Base-by-base conservation (phyloP, 2,113 vertebrate species). In the Microcebus griseorufus region DNA sequence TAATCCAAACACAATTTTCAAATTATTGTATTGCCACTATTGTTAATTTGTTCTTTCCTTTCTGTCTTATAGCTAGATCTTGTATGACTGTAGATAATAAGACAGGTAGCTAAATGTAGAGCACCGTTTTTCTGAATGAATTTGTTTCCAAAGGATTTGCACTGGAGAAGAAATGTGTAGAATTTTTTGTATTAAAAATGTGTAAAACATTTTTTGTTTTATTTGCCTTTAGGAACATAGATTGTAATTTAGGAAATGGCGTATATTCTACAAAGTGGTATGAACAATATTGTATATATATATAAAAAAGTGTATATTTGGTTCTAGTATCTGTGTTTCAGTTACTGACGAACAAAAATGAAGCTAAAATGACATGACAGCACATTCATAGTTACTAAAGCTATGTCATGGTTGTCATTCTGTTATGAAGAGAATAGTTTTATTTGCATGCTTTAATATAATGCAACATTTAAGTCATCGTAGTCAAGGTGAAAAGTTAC, bases 81-180 rank as follows among this genome's bases (percentile, higher is more conserved):
- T n/a, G 0, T 20, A 39, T 97, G 80, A 20, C 53, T 79, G 23
- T 45, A 70, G 95, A 0, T 95, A 48, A 88, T n/a, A 69, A 69
- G 90, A 7, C 82, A 92, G 85, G 72, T 88, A 25, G 87, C 1
- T 67, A 98, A 97, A 69, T 93, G 62, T 45, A 32, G 96, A 96
- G 87, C 65, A 23, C 93, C 78, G 0, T 92, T 75, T 85, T 82
- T 76, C 85, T 20, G 48, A 58, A 82, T 45, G 25, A 94, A 32
- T 90, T 83, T 96, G 97, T 97, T 91, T 97, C 93, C 92, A 96
- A 94, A 76, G 92, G 95, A 96, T 98, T 98, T 98, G 97, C 96
- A 97, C 97, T 98, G 84, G 86, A 93, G 89, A 96, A 97, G 91
- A 73, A 86, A 96, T 72, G 3, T 88, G 22, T 94, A 88, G 83